phyloP scores from a whole-genome alignment of 2,113 vertebrate species.

The Forbesichthys agassizii region DNA sequence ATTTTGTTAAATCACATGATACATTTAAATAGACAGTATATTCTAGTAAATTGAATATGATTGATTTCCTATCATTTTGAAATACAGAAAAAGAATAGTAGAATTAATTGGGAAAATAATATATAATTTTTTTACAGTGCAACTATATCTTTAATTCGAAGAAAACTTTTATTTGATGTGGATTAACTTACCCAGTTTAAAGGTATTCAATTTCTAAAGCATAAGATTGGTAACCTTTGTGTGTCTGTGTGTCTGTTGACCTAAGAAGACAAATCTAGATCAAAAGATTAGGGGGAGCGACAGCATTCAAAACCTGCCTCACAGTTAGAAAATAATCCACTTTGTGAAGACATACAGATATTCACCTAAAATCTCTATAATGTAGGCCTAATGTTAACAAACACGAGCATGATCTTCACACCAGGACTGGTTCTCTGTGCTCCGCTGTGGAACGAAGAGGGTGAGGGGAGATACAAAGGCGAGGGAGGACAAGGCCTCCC shows the following conservation, averaged over 20 bases:
- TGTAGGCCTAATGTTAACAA: too few relatives aligned
- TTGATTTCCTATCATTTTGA: too few relatives aligned
- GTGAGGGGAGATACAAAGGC: constrained; percentile 50
- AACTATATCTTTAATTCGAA: not conserved
- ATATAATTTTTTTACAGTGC: too few relatives aligned
- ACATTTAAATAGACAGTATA: too few relatives aligned
- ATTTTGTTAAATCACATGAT: too few relatives aligned
- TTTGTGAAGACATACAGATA: too few relatives aligned
- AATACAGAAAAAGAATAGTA: too few relatives aligned
- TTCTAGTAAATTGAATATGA: too few relatives aligned
- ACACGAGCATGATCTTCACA: constrained; percentile 48
- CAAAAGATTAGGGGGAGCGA: constrained; percentile 43
- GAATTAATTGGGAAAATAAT: too few relatives aligned
- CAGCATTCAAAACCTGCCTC: constrained; percentile 35
- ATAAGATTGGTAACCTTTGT: not conserved
- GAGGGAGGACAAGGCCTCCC: constrained; percentile 58
- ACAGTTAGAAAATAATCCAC: not conserved
- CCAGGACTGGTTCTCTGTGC: constrained; percentile 15
- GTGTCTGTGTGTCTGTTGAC: not conserved
- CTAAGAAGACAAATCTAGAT: constrained; percentile 23
- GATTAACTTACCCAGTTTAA: constrained; percentile 1
- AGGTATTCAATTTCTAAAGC: not conserved
- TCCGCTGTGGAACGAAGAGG: constrained; percentile 24
- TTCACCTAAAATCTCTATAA: not conserved
- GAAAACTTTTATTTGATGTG: not conserved